Percentiles rank a stretch among this genome's conserved stretches.
phyloP scores from a whole-genome alignment of 2,888 invertebrate genomes.

The Tetragnatha montana region DNA sequence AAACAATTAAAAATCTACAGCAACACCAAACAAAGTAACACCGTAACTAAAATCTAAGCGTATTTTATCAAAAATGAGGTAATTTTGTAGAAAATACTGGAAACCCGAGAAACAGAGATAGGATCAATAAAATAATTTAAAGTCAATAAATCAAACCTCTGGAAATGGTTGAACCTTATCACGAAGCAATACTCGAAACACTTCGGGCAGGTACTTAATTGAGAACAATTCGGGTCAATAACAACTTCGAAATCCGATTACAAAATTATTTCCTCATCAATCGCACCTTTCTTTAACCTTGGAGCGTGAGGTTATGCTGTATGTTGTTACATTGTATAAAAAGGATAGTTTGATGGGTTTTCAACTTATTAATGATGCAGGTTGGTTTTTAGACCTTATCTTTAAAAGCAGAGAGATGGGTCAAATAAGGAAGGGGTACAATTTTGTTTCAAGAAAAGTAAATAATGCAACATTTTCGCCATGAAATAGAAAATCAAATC shows the following conservation, averaged over 20 bases:
- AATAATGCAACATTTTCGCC: no score
- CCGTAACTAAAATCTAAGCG: no score
- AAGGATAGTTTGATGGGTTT: background rate
- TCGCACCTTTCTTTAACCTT: background rate
- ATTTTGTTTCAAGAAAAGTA: background rate
- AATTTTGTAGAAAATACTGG: no score
- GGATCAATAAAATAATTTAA: no score
- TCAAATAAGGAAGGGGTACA: background rate
- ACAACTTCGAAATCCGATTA: background rate
- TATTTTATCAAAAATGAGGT: no score
- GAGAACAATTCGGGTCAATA: conserved; percentile 21
- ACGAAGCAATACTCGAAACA: background rate
- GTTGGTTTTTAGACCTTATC: background rate
- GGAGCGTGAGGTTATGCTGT: background rate
- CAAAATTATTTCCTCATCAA: background rate
- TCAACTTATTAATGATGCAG: background rate
- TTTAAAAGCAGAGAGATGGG: background rate
- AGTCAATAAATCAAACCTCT: no score
- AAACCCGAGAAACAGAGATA: no score
- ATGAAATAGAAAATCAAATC: no score
- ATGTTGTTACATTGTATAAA: background rate
- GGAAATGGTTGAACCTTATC: background rate
- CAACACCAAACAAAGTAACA: no score
- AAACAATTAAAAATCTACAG: no score
- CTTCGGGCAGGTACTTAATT: background rate